A percentile compares a stretch with the other conserved stretches of the same genome.
These are phyloP conservation scores for Eriocheir sinensis DNA, from an alignment of 1,140 invertebrate species.

Conservation along the genomic window DNA sequence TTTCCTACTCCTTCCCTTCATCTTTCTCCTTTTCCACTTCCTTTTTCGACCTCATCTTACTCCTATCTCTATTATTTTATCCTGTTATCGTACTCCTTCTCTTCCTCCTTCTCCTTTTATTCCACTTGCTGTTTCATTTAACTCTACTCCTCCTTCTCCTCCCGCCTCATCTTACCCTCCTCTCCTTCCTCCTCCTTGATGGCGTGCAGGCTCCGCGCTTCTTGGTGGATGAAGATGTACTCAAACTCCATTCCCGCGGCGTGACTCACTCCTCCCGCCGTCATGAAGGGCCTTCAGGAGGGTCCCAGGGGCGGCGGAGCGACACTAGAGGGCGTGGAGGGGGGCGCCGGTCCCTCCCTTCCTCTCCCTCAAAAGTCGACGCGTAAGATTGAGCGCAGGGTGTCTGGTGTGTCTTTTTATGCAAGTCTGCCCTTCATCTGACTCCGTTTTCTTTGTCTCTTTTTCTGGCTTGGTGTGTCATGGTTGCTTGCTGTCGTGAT, in stretches of 20 bases:
- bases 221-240: slow-evolving; percentile 65
- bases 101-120: neutral
- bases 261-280: no score
- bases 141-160: neutral
- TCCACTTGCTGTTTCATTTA: neutral
- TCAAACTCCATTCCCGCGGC: slow-evolving; percentile 53
- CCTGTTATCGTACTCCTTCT: no score
- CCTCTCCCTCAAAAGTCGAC: neutral
- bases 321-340: neutral
- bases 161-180: slow-evolving; percentile 48
- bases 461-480: neutral
- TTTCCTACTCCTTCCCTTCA: neutral
- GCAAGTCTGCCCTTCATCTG: neutral
- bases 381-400: neutral
- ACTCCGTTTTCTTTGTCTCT: neutral
- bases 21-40: no score
- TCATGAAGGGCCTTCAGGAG: neutral
- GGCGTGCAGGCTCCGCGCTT: neutral
- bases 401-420: neutral
- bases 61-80: no score
- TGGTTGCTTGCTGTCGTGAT: neutral
- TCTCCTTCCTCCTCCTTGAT: slow-evolving; percentile 55
- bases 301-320: neutral
- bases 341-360: neutral
- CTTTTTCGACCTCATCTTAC: no score